These are phyloP conservation scores for Cryptoleucopteryx plumbea DNA, from an alignment of 2,113 vertebrate genomes.

Conservation along the genomic window DNA sequence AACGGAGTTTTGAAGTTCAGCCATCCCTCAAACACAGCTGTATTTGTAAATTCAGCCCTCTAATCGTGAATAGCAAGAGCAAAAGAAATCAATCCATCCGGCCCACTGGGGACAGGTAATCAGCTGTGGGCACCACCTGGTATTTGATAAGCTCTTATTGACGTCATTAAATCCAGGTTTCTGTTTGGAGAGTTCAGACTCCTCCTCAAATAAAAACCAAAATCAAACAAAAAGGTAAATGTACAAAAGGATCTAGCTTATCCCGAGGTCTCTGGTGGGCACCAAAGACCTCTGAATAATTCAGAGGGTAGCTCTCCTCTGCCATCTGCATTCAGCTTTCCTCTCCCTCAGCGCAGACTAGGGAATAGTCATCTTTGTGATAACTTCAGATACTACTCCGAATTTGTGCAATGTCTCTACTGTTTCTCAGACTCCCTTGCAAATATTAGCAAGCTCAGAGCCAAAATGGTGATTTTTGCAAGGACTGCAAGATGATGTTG, in stretches of 20 bases:
- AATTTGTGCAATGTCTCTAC: neutral
- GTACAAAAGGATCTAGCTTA: neutral
- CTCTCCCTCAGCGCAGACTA: neutral
- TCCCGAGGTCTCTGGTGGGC: neutral
- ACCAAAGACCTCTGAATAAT: neutral
- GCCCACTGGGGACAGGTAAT: neutral
- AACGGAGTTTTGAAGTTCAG: neutral
- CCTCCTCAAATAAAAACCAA: neutral
- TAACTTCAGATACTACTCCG: neutral
- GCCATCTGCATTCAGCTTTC: neutral
- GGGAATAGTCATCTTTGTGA: neutral
- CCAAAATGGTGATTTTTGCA: neutral
- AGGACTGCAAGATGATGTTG: neutral
- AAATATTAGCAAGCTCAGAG: neutral
- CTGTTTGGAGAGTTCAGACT: neutral
- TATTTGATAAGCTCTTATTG: neutral
- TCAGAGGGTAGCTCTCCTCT: neutral
- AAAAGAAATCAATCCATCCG: neutral
- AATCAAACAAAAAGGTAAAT: neutral
- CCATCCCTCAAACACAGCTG: neutral
- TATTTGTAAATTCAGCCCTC: neutral
- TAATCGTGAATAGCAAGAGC: neutral
- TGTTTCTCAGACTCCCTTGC: neutral
- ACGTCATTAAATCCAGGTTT: neutral
- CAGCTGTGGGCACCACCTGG: rapidly evolving